These are phyloP conservation scores for Bombylius discolor DNA, from an alignment of 2,888 invertebrate species.

Conservation along the genomic window DNA sequence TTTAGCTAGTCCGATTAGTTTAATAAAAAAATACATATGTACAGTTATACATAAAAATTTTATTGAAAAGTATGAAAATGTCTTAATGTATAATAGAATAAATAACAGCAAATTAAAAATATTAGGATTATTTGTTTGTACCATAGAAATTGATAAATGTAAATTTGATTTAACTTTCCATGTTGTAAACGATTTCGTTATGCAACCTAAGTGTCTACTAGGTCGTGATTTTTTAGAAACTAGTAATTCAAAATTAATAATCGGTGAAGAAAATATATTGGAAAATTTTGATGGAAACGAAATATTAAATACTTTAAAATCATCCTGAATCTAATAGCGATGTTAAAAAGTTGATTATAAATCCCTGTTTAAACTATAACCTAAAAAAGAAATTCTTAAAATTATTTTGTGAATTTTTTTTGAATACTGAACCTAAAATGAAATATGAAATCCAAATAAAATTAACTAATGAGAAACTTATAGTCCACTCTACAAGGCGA, in stretches of 20 bases:
- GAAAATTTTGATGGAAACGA: no score
- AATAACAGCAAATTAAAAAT: background rate
- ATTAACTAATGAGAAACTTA: no score
- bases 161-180: background rate
- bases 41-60: background rate
- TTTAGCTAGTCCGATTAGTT: background rate
- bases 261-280: no score
- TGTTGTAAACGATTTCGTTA: background rate
- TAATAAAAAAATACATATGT: background rate
- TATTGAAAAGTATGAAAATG: background rate
- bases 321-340: rapidly evolving
- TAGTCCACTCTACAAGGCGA: rapidly evolving
- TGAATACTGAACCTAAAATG: no score
- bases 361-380: rapidly evolving
- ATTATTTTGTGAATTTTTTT: no score
- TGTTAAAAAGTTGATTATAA: rapidly evolving
- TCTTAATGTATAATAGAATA: background rate
- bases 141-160: background rate
- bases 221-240: no score
- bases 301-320: no score
- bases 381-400: no score
- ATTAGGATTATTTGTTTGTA: background rate
- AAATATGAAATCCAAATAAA: no score
- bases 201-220: background rate
- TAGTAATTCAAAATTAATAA: no score